Evolutionary conservation across 2,113 vertebrate genomes (phyloP).

Genomic region (Cisticola juncidis): DNA sequence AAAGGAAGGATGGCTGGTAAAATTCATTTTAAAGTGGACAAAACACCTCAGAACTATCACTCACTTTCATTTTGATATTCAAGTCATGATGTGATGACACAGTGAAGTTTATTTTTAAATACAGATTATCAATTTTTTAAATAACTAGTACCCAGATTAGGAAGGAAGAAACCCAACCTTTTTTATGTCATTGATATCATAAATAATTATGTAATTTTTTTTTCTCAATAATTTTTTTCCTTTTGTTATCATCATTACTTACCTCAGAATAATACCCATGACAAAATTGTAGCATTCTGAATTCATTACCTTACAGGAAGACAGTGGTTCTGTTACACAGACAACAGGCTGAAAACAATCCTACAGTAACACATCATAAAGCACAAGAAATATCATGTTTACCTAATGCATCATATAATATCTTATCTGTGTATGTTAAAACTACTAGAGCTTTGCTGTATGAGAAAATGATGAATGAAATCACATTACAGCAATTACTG

Average conservation of each 20-base stretch:
- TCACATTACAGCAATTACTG: not conserved
- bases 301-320: not conserved
- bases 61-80: not conserved
- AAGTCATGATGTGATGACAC: not conserved
- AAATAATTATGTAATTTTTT: not conserved
- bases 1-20: not conserved
- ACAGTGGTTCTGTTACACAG: not conserved
- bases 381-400: not conserved
- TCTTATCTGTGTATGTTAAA: not conserved
- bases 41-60: not conserved
- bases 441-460: not conserved
- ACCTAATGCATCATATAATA: not conserved
- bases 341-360: not conserved
- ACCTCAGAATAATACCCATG: not conserved
- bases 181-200: not conserved
- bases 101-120: not conserved
- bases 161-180: not conserved
- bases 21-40: not conserved
- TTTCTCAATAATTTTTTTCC: not conserved
- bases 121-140: not conserved
- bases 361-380: not conserved
- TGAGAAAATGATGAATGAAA: not conserved
- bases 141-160: not conserved
- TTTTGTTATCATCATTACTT: not conserved
- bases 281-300: not conserved